These are phyloP conservation scores for Sparidentex hasta DNA, from an alignment of 2,797 vertebrate genomes.

Conservation along the genomic window DNA sequence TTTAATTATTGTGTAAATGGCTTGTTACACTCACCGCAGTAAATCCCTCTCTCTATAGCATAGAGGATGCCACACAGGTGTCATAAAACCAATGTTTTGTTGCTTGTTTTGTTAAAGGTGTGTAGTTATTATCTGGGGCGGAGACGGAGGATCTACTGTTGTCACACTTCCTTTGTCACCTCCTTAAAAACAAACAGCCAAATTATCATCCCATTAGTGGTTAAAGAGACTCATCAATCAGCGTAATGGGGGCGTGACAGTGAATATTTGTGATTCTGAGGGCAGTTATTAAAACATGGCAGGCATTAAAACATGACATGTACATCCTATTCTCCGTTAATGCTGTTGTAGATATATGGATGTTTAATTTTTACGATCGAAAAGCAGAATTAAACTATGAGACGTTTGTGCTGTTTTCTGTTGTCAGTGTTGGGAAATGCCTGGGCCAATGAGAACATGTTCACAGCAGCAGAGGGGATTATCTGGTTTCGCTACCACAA, in stretches of 20 bases:
- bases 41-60: constrained; percentile 68
- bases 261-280: background rate
- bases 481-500: constrained; percentile 99
- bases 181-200: constrained; percentile 61
- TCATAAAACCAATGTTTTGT: constrained; percentile 72
- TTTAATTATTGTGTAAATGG: constrained; percentile 74
- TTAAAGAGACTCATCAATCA: constrained; percentile 23
- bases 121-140: constrained; percentile 57
- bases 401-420: constrained; percentile 45
- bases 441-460: constrained; percentile 94
- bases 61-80: constrained; percentile 35
- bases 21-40: constrained; percentile 70
- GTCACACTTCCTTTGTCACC: constrained; percentile 40
- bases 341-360: background rate
- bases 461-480: constrained; percentile 91
- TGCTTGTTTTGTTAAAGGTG: constrained; percentile 56
- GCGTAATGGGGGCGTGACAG: background rate
- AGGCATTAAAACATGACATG: background rate
- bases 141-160: constrained; percentile 53
- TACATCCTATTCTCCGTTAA: background rate
- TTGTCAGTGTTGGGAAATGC: constrained; percentile 92
- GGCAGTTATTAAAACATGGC: background rate
- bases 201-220: constrained; percentile 48
- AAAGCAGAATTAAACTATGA: constrained; percentile 34
- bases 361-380: constrained; percentile 22